phyloP scores from a whole-genome alignment of 2,113 vertebrate genomes.

The Chloropsis cyanopogon region DNA sequence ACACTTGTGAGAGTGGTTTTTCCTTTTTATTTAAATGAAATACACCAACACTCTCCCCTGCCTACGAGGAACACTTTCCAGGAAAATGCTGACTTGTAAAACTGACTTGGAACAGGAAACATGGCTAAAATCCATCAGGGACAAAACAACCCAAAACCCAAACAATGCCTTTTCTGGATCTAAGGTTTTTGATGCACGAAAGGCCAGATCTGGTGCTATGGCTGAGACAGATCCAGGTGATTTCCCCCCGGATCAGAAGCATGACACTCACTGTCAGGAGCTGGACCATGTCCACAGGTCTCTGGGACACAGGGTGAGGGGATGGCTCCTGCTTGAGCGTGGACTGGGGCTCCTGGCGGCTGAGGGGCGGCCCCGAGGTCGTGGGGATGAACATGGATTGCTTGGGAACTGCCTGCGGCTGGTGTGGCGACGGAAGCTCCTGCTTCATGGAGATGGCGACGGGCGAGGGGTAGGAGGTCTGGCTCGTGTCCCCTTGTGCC shows the following conservation, averaged over 20 bases:
- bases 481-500: conserved; percentile 77
- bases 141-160: not conserved
- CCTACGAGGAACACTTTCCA: not conserved
- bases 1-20: not conserved
- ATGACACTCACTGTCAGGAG: conserved; percentile 82
- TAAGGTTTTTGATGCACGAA: not conserved
- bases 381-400: conserved; percentile 76
- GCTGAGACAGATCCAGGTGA: not conserved
- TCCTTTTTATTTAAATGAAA: not conserved
- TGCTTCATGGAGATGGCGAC: conserved; percentile 82
- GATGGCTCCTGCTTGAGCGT: conserved; percentile 78
- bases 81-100: not conserved
- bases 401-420: conserved; percentile 71
- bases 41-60: not conserved
- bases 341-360: conserved; percentile 72
- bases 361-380: conserved; percentile 67
- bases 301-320: conserved; percentile 74
- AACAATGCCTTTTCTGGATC: not conserved
- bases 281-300: conserved; percentile 92
- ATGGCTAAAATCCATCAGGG: not conserved
- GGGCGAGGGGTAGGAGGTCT: conserved; percentile 86
- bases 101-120: not conserved
- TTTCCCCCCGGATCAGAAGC: accelerated
- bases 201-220: not conserved
- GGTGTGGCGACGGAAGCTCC: conserved; percentile 76